Evolutionary conservation across 2,888 invertebrate species (phyloP), one percentile per base, ranked within the genome.

Genomic region (Drosophila antonietae): DNA sequence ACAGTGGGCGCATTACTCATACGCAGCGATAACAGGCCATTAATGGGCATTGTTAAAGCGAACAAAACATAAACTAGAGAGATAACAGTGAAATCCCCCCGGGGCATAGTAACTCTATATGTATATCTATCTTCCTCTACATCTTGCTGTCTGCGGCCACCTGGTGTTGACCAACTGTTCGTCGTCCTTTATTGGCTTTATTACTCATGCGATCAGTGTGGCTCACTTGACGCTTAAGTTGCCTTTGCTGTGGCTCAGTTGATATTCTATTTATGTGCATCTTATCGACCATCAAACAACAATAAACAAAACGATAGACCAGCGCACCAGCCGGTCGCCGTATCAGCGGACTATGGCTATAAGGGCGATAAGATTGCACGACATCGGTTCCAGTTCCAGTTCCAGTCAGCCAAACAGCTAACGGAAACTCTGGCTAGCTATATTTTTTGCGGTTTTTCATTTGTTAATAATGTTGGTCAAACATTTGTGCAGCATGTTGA

Each of bases 131-230:
- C n/a, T 15, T 10, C 0, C 15, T 4, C 15, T 28, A 1, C 12
- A 2, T 3, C 3, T 31, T 12, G 7, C 3, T 7, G n/a, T n/a
- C 6, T 5, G 3, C 2, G 49, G n/a, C 31, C 33, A 18, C 18
- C 49, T 18, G 33, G 49, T 55, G 10, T 35, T 37, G 44, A 23
- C 18, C 23, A 52, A 20, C 15, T 14, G 46, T n/a, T 73, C 44
- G 59, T 75, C 75, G 59, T 75, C 75, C 75, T 65, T 44, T 55
- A 56, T 8, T 23, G 37, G 6, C 33, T 51, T 51, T 35, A 44
- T 80, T 80, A 80, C 68, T 80, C 80, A 80, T 78, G 75, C 66
- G 75, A 59, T 47, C 58, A 15, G 39, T 52, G 56, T 55, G 20
- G 37, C 8, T 33, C 33, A 51, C 12, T 33, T 33, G 6, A 12